A percentile compares a stretch with the other conserved stretches of the same genome.
Conservation (phyloP, 2,113 vertebrate genomes). For the Recurvirostra avosetta region DNA sequence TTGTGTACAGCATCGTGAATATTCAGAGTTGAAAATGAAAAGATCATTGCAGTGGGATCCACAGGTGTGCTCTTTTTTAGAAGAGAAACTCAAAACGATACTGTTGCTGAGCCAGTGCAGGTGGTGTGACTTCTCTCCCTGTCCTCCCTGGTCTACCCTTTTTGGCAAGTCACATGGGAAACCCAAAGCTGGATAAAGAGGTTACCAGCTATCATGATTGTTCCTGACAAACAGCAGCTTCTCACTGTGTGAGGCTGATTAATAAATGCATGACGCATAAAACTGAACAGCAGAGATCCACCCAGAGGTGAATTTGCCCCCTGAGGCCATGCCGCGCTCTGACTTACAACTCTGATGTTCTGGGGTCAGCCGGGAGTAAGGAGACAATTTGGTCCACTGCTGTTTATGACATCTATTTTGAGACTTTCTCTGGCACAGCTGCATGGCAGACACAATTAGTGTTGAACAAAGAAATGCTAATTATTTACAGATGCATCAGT, state of each 20-base stretch:
- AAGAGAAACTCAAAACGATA: background rate
- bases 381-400: background rate
- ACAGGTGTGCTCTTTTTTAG: background rate
- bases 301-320: background rate
- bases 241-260: background rate
- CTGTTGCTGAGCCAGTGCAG: background rate
- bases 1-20: background rate
- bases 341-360: background rate
- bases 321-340: background rate
- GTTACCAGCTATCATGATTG: background rate
- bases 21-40: background rate
- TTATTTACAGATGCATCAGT: conserved; percentile 66
- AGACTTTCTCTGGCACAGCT: conserved; percentile 68
- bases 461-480: conserved; percentile 74
- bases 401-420: conserved; percentile 37
- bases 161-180: background rate
- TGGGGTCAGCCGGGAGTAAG: background rate
- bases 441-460: conserved; percentile 70
- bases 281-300: background rate
- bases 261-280: background rate
- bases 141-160: background rate
- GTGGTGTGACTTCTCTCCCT: background rate
- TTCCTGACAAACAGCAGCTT: conserved; percentile 13
- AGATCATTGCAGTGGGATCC: background rate
- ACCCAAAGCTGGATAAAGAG: background rate